phyloP scores from a whole-genome alignment of 1,140 invertebrate genomes.

The Meloidogyne hapla region DNA sequence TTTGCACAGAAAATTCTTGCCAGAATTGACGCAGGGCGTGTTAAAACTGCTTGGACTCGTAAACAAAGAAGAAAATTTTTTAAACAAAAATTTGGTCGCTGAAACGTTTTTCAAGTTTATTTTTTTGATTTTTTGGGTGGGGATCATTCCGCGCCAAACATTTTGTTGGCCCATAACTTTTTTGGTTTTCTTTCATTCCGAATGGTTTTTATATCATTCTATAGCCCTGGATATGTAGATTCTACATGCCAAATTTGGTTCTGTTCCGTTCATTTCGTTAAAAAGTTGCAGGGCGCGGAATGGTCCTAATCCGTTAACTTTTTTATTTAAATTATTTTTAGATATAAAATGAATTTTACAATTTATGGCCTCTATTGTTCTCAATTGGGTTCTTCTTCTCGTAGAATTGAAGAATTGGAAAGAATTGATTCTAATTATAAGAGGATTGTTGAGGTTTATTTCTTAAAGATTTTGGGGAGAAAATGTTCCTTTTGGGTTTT shows the following conservation, averaged over 20 bases:
- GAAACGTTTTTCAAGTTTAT: not conserved
- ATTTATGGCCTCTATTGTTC: conserved; percentile 93
- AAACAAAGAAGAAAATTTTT: conserved; percentile 66
- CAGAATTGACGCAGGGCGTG: conserved; percentile 36
- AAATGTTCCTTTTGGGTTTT: not conserved
- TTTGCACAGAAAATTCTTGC: conserved; percentile 29
- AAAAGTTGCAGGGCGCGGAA: too few relatives aligned
- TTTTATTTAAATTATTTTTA: conserved; percentile 28
- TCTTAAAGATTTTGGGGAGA: not conserved
- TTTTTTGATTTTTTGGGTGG: conserved; percentile 36
- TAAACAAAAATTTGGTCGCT: not conserved
- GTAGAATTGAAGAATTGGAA: conserved; percentile 75
- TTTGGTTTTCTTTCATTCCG: too few relatives aligned
- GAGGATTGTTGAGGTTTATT: not conserved
- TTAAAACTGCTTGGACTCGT: conserved; percentile 29
- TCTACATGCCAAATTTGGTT: too few relatives aligned
- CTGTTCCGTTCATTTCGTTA: too few relatives aligned
- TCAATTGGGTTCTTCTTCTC: conserved; percentile 79
- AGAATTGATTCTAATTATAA: conserved; percentile 68
- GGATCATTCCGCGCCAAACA: too few relatives aligned
- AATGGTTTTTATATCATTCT: too few relatives aligned
- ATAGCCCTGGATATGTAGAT: too few relatives aligned
- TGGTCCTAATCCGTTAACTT: too few relatives aligned
- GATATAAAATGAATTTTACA: conserved; percentile 81
- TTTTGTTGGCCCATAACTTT: too few relatives aligned